Conservation (phyloP, 2,113 vertebrate species). For the Emberiza fucata region DNA sequence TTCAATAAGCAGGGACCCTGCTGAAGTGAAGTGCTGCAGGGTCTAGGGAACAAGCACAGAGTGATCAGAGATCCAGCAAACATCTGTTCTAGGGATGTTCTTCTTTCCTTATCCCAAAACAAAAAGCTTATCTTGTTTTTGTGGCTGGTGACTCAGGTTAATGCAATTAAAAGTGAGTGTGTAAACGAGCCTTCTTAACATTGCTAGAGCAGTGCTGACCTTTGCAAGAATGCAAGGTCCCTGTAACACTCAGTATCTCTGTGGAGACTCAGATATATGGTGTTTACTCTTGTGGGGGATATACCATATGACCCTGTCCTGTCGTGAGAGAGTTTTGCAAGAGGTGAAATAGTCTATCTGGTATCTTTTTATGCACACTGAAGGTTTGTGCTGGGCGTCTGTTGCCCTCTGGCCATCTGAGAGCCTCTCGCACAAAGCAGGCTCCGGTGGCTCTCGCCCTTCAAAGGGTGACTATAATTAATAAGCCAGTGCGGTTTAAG, state of each 20-base stretch:
- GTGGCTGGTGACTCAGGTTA: neutral
- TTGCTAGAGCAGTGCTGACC: neutral
- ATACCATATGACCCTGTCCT: neutral
- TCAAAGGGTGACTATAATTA: conserved; percentile 4
- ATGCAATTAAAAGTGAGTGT: conserved; percentile 32
- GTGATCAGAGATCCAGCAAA: neutral
- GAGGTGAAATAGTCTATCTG: neutral
- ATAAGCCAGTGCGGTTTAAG: conserved; percentile 20
- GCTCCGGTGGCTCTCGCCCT: neutral
- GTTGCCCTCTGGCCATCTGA: neutral
- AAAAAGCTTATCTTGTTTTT: neutral
- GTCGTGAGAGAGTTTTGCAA: neutral
- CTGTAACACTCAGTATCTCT: neutral
- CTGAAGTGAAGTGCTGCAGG: neutral
- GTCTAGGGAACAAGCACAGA: neutral
- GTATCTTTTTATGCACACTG: neutral
- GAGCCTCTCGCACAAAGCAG: neutral
- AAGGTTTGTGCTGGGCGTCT: neutral
- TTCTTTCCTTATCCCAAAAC: neutral
- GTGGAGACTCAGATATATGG: neutral
- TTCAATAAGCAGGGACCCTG: neutral
- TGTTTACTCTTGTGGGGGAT: neutral
- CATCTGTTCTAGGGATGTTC: neutral
- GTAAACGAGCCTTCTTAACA: conserved; percentile 2
- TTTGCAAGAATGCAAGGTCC: neutral